phyloP scores from a whole-genome alignment of 2,888 invertebrate species.

The Disparrhopalites patrizii region DNA sequence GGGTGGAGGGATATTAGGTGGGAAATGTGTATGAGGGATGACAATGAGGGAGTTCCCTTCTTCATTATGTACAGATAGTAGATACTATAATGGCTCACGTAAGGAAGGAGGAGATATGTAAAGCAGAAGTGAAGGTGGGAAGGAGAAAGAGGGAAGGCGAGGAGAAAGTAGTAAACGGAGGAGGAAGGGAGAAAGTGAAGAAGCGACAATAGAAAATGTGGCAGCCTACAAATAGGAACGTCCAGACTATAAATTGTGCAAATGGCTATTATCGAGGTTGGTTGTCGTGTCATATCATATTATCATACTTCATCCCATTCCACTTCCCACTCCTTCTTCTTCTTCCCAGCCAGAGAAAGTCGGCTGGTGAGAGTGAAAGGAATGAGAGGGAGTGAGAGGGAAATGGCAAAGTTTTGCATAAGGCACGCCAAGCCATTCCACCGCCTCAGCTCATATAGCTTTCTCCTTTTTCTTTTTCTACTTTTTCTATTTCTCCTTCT shows the following conservation, averaged over 20 bases:
- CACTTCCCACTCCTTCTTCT: slow-evolving; percentile 17
- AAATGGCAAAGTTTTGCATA: slow-evolving; percentile 25
- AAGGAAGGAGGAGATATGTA: no score
- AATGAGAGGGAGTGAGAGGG: not conserved
- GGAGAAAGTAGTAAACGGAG: slow-evolving; percentile 9
- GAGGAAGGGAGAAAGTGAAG: not conserved
- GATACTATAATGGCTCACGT: no score
- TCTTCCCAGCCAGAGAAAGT: not conserved
- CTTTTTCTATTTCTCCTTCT: no score
- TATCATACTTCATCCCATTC: slow-evolving; percentile 18
- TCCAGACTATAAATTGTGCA: slow-evolving; percentile 26
- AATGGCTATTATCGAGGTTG: slow-evolving; percentile 26
- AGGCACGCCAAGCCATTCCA: no score
- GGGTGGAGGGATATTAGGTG: no score
- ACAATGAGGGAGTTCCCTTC: no score
- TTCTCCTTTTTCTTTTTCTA: no score
- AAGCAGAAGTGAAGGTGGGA: no score
- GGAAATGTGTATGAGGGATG: no score
- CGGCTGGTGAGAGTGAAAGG: not conserved
- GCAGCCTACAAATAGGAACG: slow-evolving; percentile 25
- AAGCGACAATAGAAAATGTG: slow-evolving; percentile 15
- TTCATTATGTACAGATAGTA: no score
- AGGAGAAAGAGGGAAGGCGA: not conserved
- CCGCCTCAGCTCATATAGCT: no score
- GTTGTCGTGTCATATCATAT: slow-evolving; percentile 24